Conservation (phyloP, 2,797 vertebrate species). For the Tenualosa thibaudeaui region DNA sequence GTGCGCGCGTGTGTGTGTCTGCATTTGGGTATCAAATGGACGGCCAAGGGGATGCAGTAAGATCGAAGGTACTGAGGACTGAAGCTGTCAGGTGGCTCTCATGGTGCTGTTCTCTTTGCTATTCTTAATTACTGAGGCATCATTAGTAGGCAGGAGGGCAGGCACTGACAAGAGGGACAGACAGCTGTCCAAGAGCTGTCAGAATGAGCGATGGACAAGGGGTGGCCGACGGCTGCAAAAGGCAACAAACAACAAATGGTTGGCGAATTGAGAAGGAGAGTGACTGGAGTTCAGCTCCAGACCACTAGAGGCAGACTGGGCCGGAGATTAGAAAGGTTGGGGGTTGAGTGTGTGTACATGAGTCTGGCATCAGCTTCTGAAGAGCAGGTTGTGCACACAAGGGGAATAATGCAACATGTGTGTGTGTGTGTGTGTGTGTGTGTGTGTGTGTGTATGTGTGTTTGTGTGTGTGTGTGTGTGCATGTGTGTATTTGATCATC, state of each 20-base stretch:
- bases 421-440: background rate
- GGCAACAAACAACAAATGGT: background rate
- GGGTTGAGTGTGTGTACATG: background rate
- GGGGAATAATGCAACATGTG: background rate
- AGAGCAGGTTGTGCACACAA: background rate
- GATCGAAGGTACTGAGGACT: background rate
- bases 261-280: background rate
- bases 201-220: background rate
- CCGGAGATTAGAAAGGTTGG: background rate
- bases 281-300: background rate
- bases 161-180: background rate
- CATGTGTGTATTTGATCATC: background rate
- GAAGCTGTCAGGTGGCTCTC: background rate
- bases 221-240: background rate
- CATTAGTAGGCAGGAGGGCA: background rate
- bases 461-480: background rate
- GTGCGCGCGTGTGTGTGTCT: no score
- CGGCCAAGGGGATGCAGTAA: background rate
- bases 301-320: background rate
- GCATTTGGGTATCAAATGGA: background rate
- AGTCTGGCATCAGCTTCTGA: background rate
- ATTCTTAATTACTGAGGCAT: background rate
- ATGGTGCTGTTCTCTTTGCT: background rate
- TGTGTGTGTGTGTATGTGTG: background rate
- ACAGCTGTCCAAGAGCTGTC: background rate